Conservation (phyloP, 2,797 vertebrate species). For the Sardinella longiceps region DNA sequence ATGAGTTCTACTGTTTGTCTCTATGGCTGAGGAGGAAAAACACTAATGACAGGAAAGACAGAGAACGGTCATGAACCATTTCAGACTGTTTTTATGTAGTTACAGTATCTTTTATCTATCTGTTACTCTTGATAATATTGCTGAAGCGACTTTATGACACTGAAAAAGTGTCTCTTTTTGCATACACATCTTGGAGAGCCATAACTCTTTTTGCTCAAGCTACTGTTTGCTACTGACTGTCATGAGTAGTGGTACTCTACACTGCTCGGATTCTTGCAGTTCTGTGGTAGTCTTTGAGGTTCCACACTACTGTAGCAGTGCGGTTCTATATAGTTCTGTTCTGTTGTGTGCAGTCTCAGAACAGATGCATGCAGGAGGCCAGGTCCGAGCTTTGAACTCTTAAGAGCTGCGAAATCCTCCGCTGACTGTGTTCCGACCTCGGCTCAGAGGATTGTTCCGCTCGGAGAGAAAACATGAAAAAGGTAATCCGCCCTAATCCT, state of each 20-base stretch:
- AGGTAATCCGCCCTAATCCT: conserved; percentile 59
- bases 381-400: conserved; percentile 28
- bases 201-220: no score
- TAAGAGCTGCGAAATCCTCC: conserved; percentile 17
- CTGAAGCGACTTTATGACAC: no score
- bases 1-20: background rate
- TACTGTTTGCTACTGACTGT: no score
- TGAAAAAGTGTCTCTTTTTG: no score
- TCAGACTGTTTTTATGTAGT: no score
- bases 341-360: background rate
- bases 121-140: no score
- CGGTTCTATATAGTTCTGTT: background rate
- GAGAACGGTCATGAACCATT: no score
- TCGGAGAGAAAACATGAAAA: conserved; percentile 50
- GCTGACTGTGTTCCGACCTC: conserved; percentile 36
- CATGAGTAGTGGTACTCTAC: background rate
- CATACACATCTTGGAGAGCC: no score
- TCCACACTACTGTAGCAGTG: background rate
- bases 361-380: background rate
- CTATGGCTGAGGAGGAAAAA: background rate
- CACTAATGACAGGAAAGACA: no score
- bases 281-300: background rate
- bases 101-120: no score
- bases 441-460: conserved; percentile 38
- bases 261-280: background rate